Evolutionary conservation across 1,140 invertebrate genomes (phyloP).

Genomic region (Psilanteris sp.): DNA sequence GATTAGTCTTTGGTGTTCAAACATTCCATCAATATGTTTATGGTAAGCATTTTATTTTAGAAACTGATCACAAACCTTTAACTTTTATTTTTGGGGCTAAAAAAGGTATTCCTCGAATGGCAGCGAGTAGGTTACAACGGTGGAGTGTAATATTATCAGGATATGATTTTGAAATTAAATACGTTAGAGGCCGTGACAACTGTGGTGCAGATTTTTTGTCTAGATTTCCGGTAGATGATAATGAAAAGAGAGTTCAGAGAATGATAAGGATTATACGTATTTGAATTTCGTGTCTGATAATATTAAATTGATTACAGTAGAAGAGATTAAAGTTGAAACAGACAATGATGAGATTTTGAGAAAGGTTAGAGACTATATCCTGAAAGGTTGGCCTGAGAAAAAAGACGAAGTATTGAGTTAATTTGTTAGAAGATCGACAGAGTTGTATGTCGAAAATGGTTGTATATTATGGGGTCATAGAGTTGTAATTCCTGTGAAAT

Average conservation of each 20-base stretch:
- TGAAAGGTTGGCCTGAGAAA: conserved; percentile 12
- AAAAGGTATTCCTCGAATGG: conserved; percentile 7
- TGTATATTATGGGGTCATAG: too few species aligned
- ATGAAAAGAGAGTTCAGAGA: conserved; percentile 3
- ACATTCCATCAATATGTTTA: conserved; percentile 52
- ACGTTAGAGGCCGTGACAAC: conserved; percentile 14
- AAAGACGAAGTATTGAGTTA: too few species aligned
- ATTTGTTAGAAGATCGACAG: too few species aligned
- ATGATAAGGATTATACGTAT: conserved; percentile 12
- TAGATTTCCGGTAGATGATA: background rate
- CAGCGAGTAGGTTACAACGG: background rate
- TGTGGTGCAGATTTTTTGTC: conserved; percentile 13
- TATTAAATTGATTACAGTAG: conserved; percentile 2
- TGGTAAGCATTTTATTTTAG: conserved; percentile 9
- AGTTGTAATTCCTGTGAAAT: conserved; percentile 8
- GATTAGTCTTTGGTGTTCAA: conserved; percentile 51
- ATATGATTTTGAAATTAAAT: conserved; percentile 20
- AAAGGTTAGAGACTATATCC: conserved; percentile 1
- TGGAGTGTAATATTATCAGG: conserved; percentile 25
- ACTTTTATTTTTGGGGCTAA: conserved; percentile 17
- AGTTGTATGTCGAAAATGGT: conserved; percentile 17
- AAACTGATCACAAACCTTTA: conserved; percentile 42
- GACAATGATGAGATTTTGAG: background rate
- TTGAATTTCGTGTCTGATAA: conserved; percentile 28
- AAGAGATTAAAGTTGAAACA: conserved; percentile 13